phyloP scores from a whole-genome alignment of 2,797 vertebrate species.

The Leptatherina wallacei region DNA sequence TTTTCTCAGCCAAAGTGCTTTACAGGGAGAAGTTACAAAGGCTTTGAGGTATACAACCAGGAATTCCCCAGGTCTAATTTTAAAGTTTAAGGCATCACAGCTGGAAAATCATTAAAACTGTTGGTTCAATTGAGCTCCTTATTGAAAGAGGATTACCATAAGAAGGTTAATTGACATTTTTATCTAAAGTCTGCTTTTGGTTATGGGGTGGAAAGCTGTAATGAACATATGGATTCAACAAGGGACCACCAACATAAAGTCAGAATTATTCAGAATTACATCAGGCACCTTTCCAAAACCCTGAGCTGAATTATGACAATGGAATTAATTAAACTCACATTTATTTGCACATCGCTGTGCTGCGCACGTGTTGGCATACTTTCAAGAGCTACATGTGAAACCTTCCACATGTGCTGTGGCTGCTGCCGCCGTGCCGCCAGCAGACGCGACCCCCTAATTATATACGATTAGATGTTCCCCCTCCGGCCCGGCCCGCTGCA shows the following conservation, averaged over 20 bases:
- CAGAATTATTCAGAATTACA: constrained; percentile 23
- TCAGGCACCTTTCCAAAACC: constrained; percentile 16
- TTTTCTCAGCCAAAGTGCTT: constrained; percentile 34
- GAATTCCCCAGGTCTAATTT: constrained; percentile 67
- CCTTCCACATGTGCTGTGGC: constrained; percentile 48
- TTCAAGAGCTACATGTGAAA: constrained; percentile 42
- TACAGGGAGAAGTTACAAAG: constrained; percentile 25
- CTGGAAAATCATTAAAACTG: constrained; percentile 32
- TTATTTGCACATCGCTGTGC: constrained; percentile 16
- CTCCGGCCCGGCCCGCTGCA: constrained; percentile 28
- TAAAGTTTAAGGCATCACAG: constrained; percentile 41
- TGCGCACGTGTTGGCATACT: constrained; percentile 31
- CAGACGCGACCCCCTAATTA: constrained; percentile 71
- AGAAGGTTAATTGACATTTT: neutral
- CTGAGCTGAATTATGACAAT: constrained; percentile 18
- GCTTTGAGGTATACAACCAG: constrained; percentile 67
- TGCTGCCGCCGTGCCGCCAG: constrained; percentile 50
- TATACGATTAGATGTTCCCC: constrained; percentile 60
- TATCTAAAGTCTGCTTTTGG: neutral
- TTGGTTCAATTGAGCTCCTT: constrained; percentile 20
- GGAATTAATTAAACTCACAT: constrained; percentile 31
- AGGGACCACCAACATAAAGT: constrained; percentile 34
- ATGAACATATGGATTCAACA: constrained; percentile 10
- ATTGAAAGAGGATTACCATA: constrained; percentile 9
- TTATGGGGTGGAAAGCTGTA: neutral